A percentile compares a stretch with the other conserved stretches of the same genome.
phyloP scores from a whole-genome alignment of 64 coral and sea anemone species.

The Pachyseris speciosa region DNA sequence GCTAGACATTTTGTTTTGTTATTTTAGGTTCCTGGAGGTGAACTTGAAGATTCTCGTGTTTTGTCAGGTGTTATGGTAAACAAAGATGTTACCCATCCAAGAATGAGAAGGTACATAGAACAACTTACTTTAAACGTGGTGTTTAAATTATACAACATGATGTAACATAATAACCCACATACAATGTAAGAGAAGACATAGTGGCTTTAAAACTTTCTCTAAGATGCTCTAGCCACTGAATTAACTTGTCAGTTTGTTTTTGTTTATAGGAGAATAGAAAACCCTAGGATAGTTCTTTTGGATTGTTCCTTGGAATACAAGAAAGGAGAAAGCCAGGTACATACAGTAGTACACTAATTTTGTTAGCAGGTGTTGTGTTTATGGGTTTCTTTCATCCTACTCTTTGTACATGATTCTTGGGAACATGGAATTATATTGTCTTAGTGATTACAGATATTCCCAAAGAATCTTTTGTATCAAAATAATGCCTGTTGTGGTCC shows the following conservation, averaged over 20 bases:
- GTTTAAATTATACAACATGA: too few species aligned
- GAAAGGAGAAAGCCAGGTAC: slow-evolving; percentile 99
- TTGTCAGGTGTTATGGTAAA: slow-evolving; percentile 97
- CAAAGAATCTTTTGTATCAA: too few species aligned
- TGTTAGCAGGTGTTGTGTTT: too few species aligned
- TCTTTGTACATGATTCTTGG: too few species aligned
- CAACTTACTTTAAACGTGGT: not conserved
- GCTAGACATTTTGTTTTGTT: too few species aligned
- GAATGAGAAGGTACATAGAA: slow-evolving; percentile 88
- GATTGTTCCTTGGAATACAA: slow-evolving; percentile 98
- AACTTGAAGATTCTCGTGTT: slow-evolving; percentile 96
- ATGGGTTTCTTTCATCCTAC: too few species aligned
- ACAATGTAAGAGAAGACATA: too few species aligned
- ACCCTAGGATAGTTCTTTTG: slow-evolving; percentile 94
- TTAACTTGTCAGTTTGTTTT: not conserved
- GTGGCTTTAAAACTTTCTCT: not conserved
- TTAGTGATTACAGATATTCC: too few species aligned
- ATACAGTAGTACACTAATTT: not conserved
- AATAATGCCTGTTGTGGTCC: too few species aligned
- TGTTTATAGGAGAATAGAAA: slow-evolving; percentile 85
- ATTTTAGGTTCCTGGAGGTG: slow-evolving; percentile 89
- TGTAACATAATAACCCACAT: too few species aligned
- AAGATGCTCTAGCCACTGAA: not conserved
- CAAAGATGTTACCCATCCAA: slow-evolving; percentile 99
- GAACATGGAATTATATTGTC: too few species aligned